A percentile compares a stretch with the other conserved stretches of the same genome.
These are phyloP conservation scores for Bujurquina vittata DNA, from an alignment of 2,113 vertebrate genomes.

Conservation along the genomic window DNA sequence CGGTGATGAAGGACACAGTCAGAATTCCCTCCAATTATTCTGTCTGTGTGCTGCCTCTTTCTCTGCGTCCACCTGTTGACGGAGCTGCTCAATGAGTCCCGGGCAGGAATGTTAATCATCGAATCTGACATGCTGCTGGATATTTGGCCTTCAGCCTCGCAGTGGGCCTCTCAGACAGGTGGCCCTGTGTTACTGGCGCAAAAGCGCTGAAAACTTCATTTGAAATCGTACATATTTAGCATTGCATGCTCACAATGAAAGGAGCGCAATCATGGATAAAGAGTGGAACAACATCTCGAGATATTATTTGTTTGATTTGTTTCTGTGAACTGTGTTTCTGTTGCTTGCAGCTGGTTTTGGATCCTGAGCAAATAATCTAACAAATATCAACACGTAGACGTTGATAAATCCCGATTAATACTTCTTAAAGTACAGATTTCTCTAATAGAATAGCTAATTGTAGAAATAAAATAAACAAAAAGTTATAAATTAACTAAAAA, in stretches of 20 bases:
- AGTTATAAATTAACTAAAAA: background rate
- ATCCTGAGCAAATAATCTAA: no score
- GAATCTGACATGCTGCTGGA: constrained; percentile 70
- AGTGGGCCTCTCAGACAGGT: constrained; percentile 66
- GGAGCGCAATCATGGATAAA: background rate
- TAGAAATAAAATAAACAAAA: background rate
- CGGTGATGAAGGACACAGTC: constrained; percentile 81
- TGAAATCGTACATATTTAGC: background rate
- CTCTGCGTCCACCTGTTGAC: constrained; percentile 85
- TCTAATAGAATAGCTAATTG: background rate
- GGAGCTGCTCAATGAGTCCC: constrained; percentile 75
- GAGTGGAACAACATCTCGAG: background rate
- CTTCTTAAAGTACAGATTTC: background rate
- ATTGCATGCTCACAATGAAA: background rate
- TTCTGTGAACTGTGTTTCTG: no score
- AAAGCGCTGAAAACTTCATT: background rate
- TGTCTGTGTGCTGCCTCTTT: constrained; percentile 64
- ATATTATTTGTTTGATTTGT: background rate
- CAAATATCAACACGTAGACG: background rate
- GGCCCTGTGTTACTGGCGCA: constrained; percentile 68
- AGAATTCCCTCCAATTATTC: constrained; percentile 84
- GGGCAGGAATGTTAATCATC: constrained; percentile 80
- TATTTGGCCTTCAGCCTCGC: constrained; percentile 66
- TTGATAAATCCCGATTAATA: no score
- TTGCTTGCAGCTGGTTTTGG: no score